Base-by-base conservation (phyloP, 2,888 invertebrate species). In the Acheta domesticus region DNA sequence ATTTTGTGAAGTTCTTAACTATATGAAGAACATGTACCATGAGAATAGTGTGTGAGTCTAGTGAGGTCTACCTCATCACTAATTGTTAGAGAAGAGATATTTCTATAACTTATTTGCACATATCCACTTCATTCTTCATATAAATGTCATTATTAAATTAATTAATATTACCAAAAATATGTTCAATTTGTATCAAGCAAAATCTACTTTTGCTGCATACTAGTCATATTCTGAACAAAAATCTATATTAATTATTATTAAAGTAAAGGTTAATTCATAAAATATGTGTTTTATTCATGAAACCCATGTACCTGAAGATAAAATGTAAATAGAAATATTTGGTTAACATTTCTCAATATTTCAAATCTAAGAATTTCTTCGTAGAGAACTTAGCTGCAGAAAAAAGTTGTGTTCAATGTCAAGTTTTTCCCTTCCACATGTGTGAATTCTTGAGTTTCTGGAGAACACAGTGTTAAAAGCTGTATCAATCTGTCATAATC, bases 131-230 rank as follows among this genome's bases (percentile, higher is more conserved):
- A 75, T 21, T 21, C 75, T 20, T 14, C 75, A n/a, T 20, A 23
- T 20, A 23, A 16, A 20, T 21, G 75, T 75, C 14, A 21, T 75
- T 75, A 21, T 75, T 75, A 75, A 75, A 23, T 49, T 49, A 14
- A 36, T 74, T 49, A 20, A n/a, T 36, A 75, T 73, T 79, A 79
- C 79, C 79, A 79, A 79, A 79, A 79, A 79, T 62, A 76, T 79
- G 75, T 74, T 76, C 20, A 16, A 23, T 76, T 76, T 76, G 48
- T 49, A 50, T 76, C 73, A 62, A 49, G 76, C 78, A 76, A 73
- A 79, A 49, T 8, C 19, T 36, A 50, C 23, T 62, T 62, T 79
- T 79, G 48, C 62, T 79, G 73, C 62, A 79, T 79, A 73, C 79
- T 79, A 79, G 79, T 79, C 79, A 76, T 49, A 78, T 23, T 14